Percentiles rank a stretch among this genome's conserved stretches.
phyloP scores from a whole-genome alignment of 2,797 vertebrate species.

The Hypotaenidia philippensis region DNA sequence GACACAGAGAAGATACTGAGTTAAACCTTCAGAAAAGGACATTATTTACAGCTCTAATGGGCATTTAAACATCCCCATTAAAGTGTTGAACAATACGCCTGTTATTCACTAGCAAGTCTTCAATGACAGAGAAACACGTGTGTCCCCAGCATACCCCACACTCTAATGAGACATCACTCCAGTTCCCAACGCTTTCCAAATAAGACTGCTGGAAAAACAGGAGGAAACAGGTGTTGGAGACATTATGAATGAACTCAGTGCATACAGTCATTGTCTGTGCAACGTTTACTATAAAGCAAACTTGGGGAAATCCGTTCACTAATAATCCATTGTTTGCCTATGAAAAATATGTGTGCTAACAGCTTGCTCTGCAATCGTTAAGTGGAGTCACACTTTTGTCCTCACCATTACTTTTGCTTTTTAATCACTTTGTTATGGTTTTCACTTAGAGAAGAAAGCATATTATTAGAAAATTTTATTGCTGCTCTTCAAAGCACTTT shows the following conservation, averaged over 20 bases:
- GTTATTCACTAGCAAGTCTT: slow-evolving; percentile 50
- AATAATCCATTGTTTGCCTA: slow-evolving; percentile 63
- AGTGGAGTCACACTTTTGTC: background rate
- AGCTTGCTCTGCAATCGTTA: background rate
- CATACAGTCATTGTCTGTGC: slow-evolving; percentile 56
- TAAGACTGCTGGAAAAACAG: slow-evolving; percentile 57
- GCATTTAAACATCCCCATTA: background rate
- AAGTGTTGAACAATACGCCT: background rate
- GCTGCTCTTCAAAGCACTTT: background rate
- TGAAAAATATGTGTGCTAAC: slow-evolving; percentile 52
- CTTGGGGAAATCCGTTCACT: slow-evolving; percentile 70
- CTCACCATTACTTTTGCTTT: slow-evolving; percentile 20
- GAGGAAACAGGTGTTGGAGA: slow-evolving; percentile 85
- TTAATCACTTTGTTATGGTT: background rate
- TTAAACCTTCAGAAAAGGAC: slow-evolving; percentile 4
- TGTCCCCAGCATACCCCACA: background rate
- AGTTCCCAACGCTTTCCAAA: slow-evolving; percentile 20
- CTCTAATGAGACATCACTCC: slow-evolving; percentile 49
- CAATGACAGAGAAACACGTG: slow-evolving; percentile 30
- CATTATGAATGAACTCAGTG: slow-evolving; percentile 80
- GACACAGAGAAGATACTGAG: background rate
- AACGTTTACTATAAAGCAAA: slow-evolving; percentile 81
- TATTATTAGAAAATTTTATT: background rate
- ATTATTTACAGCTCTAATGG: background rate
- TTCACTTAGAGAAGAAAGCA: background rate